Evolutionary conservation across 2,888 invertebrate species (phyloP).

Genomic region (Thera britannica): DNA sequence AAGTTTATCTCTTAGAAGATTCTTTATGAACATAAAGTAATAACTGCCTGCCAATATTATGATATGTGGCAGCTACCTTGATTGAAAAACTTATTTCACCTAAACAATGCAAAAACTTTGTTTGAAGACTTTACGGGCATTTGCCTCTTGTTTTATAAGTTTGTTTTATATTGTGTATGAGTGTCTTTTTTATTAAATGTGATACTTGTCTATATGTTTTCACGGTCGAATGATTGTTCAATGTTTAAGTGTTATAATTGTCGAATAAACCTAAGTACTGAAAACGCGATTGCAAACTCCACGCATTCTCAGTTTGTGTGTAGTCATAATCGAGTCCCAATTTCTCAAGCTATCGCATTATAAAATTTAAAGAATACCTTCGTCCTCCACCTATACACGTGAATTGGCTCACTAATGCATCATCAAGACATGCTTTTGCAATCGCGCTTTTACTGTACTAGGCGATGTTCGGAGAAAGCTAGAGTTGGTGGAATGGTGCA

Average conservation of each 20-base stretch:
- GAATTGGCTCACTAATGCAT: constrained; percentile 11
- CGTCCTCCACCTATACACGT: background rate
- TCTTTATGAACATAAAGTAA: too few species aligned
- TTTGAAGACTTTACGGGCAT: constrained; percentile 58
- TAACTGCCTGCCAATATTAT: too few species aligned
- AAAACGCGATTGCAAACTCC: constrained; percentile 66
- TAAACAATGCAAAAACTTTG: constrained; percentile 24
- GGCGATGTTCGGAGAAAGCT: constrained; percentile 58
- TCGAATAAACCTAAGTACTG: constrained; percentile 46
- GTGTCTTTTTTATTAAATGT: constrained; percentile 66
- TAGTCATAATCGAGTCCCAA: background rate
- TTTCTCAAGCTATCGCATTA: background rate
- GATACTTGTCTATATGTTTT: constrained; percentile 33
- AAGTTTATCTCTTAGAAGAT: background rate
- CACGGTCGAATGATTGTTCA: constrained; percentile 67
- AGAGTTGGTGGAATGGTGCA: constrained; percentile 75
- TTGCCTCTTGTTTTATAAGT: constrained; percentile 61
- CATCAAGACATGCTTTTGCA: constrained; percentile 50
- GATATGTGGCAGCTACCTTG: too few species aligned
- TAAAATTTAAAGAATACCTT: background rate
- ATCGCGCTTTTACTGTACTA: constrained; percentile 64
- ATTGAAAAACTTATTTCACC: too few species aligned
- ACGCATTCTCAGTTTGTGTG: constrained; percentile 8
- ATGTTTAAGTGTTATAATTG: constrained; percentile 62
- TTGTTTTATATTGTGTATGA: constrained; percentile 61